A percentile compares a stretch with the other conserved stretches of the same genome.
phyloP scores from a whole-genome alignment of 2,888 invertebrate species.

The Escarpia spicata region DNA sequence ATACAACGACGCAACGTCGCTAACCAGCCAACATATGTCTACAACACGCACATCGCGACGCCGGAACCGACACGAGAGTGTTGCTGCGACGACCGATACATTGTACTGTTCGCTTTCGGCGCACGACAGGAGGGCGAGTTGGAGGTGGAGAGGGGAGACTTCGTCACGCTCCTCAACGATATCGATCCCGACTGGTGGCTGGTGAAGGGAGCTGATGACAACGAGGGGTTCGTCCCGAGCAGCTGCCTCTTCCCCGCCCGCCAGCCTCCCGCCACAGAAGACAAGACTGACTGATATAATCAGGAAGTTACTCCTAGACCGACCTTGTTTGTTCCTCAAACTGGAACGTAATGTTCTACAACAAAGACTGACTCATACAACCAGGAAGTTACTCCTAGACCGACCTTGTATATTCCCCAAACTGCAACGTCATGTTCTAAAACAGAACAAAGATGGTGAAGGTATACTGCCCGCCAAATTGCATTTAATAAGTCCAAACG shows the following conservation, averaged over 20 bases:
- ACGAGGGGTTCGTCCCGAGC: conserved; percentile 91
- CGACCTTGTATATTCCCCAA: too few species aligned
- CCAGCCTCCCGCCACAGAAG: neutral
- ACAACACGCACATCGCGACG: conserved; percentile 16
- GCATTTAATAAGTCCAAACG: too few species aligned
- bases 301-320: neutral
- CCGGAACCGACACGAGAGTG: neutral
- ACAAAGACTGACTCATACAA: neutral
- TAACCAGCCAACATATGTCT: neutral
- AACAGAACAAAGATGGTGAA: too few species aligned
- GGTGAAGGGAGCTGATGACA: conserved; percentile 90
- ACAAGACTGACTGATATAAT: neutral
- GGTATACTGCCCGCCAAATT: too few species aligned
- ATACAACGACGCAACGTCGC: neutral
- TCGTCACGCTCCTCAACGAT: conserved; percentile 93
- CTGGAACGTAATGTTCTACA: neutral
- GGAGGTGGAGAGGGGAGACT: conserved; percentile 90
- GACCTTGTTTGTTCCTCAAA: neutral
- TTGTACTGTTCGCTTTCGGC: conserved; percentile 91
- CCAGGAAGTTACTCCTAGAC: too few species aligned
- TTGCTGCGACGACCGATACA: conserved; percentile 72
- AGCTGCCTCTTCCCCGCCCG: conserved; percentile 28
- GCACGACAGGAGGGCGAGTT: conserved; percentile 94
- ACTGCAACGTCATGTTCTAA: too few species aligned
- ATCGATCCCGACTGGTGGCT: conserved; percentile 98